Percentiles rank a stretch among this genome's conserved stretches.
phyloP scores from a whole-genome alignment of 2,888 invertebrate species.

The Mesoligia furuncula region DNA sequence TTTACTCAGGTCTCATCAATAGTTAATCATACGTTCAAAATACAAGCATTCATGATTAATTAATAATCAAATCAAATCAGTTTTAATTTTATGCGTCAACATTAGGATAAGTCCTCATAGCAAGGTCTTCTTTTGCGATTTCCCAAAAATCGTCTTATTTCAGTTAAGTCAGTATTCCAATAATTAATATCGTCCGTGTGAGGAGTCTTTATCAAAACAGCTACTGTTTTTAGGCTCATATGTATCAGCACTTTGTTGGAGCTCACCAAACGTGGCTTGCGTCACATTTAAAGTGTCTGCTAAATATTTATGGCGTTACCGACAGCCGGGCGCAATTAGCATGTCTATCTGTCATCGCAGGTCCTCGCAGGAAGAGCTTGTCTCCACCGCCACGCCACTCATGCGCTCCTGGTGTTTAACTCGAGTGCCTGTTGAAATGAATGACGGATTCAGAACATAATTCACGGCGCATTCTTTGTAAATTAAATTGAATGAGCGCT shows the following conservation, averaged over 20 bases:
- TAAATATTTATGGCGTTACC: constrained; percentile 68
- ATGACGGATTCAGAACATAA: constrained; percentile 61
- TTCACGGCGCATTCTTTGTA: constrained; percentile 59
- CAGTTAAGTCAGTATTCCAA: no score
- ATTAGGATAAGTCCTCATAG: no score
- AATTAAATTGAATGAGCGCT: constrained; percentile 55
- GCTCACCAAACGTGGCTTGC: constrained; percentile 47
- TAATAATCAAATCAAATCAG: no score
- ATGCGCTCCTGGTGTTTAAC: constrained; percentile 65
- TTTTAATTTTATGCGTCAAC: no score
- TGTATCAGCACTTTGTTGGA: constrained; percentile 45
- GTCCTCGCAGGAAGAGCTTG: constrained; percentile 60
- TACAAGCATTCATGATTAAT: no score
- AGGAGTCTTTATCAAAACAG: constrained; percentile 29
- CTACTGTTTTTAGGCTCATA: constrained; percentile 22
- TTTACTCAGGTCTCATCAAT: no score
- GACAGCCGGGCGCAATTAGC: constrained; percentile 70
- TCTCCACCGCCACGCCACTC: constrained; percentile 51
- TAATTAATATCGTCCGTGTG: constrained; percentile 7
- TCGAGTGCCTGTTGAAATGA: constrained; percentile 62
- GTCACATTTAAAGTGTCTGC: constrained; percentile 63
- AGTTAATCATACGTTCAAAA: no score
- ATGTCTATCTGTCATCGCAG: constrained; percentile 67
- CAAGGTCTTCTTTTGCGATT: no score
- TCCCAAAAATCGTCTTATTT: no score